These are phyloP conservation scores for Psilopsiagon aymara DNA, from an alignment of 2,113 vertebrate genomes.

Conservation along the genomic window DNA sequence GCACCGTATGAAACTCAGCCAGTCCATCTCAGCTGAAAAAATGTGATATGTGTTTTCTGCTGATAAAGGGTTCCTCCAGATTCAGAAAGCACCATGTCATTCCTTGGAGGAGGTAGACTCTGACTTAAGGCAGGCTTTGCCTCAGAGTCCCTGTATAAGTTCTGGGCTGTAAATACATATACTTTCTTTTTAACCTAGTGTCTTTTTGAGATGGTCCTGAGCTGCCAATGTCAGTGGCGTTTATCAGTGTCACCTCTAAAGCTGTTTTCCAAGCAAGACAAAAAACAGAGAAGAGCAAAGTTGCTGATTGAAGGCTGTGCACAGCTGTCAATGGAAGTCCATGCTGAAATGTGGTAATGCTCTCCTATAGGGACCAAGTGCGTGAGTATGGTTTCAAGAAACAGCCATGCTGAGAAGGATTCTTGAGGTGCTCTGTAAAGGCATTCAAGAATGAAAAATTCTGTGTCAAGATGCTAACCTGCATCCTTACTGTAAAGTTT, in stretches of 20 bases:
- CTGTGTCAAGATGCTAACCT: background rate
- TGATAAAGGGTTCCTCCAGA: background rate
- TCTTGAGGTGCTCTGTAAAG: background rate
- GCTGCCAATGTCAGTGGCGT: background rate
- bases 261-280: background rate
- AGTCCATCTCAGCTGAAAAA: background rate
- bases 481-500: background rate
- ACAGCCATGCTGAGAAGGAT: background rate
- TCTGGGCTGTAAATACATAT: background rate
- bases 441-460: background rate
- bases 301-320: background rate
- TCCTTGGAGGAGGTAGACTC: background rate
- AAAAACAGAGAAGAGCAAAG: fast-evolving
- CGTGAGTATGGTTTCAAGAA: background rate
- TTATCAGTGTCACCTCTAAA: fast-evolving
- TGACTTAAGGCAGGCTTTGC: background rate
- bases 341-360: fast-evolving
- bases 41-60: background rate
- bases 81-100: background rate
- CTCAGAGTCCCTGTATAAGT: background rate
- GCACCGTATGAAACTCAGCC: background rate
- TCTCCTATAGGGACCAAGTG: background rate
- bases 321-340: fast-evolving
- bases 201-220: background rate
- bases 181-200: background rate